Base-by-base conservation (phyloP, 2,888 invertebrate genomes). In the Arctia plantaginis region DNA sequence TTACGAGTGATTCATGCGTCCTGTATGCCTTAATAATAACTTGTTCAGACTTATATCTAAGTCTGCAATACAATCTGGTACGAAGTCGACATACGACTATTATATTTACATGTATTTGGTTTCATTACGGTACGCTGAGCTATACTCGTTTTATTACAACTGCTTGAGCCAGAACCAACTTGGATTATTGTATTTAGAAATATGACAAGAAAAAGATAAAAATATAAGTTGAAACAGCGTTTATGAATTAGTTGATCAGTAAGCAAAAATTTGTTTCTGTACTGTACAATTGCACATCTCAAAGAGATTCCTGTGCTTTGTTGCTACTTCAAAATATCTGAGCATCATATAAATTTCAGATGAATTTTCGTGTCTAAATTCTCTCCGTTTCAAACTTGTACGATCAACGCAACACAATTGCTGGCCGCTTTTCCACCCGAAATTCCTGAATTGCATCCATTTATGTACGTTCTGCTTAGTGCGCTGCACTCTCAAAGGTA, bases 1-100 rank as follows among this genome's bases (percentile, higher is more conserved):
- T 83, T 75, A 78, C 72, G 77, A 81, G 75, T 84, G 84, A 86
- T 84, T 85, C 82, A 82, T 82, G 75, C 69, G 71, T 76, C 70
- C 55, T 76, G 51, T 78, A 72, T 82, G 72, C 75, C 47, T 67
- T 76, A 77, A 75, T 82, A 78, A 81, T 85, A 81, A 83, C 78
- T 85, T 79, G 77, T 72, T 75, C 62, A 72, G 74, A 82, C 80
- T 82, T 82, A 84, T 84, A 44, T 71, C 33, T n/a, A 55, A 75
- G 71, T 75, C 68, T 71, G 64, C 44, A 70, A 44, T 71, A n/a
- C 35, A 20, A 39, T 70, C 74, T 67, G 47, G 33, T 51, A 69
- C 66, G 33, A 33, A 66, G 59, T 73, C 35, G 39, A 69, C 65
- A 41, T 65, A 69, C 41, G 41, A 55, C 33, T 66, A n/a, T 69